Evolutionary conservation across 1,140 invertebrate genomes (phyloP).

Genomic region (Cydia splendana): DNA sequence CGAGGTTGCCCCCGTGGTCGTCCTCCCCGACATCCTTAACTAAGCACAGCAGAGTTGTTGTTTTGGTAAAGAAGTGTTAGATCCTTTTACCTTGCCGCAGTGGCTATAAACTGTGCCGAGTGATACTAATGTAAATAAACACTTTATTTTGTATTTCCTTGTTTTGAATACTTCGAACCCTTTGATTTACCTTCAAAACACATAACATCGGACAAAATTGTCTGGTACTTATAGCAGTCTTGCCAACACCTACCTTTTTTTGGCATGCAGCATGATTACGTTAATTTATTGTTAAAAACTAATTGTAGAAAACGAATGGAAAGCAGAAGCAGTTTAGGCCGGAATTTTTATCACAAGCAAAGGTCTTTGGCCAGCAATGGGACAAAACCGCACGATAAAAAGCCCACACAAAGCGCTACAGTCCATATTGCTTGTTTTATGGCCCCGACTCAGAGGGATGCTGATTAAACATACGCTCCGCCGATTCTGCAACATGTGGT

Average conservation of each 20-base stretch:
- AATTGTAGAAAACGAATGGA: background rate
- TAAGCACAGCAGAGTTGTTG: constrained; percentile 23
- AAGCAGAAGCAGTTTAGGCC: background rate
- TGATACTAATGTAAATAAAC: constrained; percentile 20
- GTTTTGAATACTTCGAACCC: background rate
- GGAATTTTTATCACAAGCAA: background rate
- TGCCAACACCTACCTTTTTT: too few species aligned
- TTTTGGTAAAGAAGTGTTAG: constrained; percentile 4
- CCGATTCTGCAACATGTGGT: constrained; percentile 25
- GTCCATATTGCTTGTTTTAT: constrained; percentile 28
- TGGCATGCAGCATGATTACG: too few species aligned
- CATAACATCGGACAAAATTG: background rate
- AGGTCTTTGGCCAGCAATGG: constrained; percentile 15
- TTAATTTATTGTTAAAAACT: too few species aligned
- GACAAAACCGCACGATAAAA: constrained; percentile 21
- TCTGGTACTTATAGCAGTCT: too few species aligned
- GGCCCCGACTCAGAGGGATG: constrained; percentile 21
- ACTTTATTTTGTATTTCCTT: constrained; percentile 7
- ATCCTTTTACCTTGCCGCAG: constrained; percentile 20
- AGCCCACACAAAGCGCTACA: constrained; percentile 12
- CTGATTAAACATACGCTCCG: constrained; percentile 31
- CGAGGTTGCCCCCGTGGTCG: constrained; percentile 14
- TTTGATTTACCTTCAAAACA: background rate
- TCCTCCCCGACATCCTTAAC: constrained; percentile 22
- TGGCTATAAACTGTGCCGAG: constrained; percentile 27